Base-by-base conservation (phyloP, 2,888 invertebrate genomes). In the Falcaria lacertinaria region DNA sequence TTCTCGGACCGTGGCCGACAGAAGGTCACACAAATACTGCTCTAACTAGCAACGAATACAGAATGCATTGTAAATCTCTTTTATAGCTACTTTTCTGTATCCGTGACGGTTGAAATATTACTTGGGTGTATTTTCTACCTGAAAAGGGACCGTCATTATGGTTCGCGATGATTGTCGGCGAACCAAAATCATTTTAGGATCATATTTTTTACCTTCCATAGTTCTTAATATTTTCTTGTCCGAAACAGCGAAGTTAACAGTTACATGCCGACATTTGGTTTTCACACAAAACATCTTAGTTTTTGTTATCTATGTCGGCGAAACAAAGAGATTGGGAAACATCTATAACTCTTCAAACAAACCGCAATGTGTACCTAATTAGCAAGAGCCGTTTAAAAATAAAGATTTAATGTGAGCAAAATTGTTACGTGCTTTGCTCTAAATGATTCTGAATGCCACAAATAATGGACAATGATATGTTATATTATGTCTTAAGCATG, bases 81-180 rank as follows among this genome's bases (percentile, higher is more conserved):
- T 87, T 84, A 87, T 83, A 74, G 81, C 80, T 79, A 74, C 83
- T 69, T 79, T 67, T 66, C 69, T 67, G 69, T 74, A 77, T 75
- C 79, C 79, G 63, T 82, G 87, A 78, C 86, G 77, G 80, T 81
- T 88, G 80, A 87, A 85, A 87, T 88, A 89, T 84, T 77, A 81
- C 82, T 86, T 80, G 71, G 80, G 80, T 78, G 77, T 76, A 66
- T 79, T 79, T 64, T 81, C 84, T 89, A 89, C 89, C 89, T 89
- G 88, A 74, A 79, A 80, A 79, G 77, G 87, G 86, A 74, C 80
- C 79, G 71, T 87, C 83, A 85, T 87, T 85, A 88, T 80, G 70
- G 69, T 60, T 64, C 57, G 64, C 69, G 67, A 81, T 86, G 84
- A 86, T 82, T 85, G 89, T 86, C 86, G 87, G 87, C 82, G 63